Evolutionary conservation across 1,140 invertebrate species (phyloP).

Genomic region (Micrasema minimum): DNA sequence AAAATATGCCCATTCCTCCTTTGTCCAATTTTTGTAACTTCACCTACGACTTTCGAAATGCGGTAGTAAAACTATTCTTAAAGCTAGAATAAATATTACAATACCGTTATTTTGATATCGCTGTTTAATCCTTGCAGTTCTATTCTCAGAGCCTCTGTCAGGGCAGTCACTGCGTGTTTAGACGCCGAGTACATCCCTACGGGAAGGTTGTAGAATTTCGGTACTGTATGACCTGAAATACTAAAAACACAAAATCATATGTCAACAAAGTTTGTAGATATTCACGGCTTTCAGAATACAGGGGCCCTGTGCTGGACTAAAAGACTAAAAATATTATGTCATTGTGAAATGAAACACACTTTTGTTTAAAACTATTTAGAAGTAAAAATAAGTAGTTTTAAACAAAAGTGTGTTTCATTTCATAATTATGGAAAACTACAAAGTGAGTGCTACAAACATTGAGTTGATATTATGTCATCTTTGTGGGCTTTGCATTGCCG

Average conservation of each 20-base stretch:
- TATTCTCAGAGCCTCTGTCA: constrained; percentile 69
- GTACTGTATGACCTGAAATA: constrained; percentile 56
- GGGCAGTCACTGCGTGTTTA: constrained; percentile 70
- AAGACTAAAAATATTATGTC: not conserved
- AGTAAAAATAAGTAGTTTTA: not conserved
- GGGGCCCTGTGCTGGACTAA: not conserved
- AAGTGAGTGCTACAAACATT: no score
- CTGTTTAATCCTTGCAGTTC: constrained; percentile 64
- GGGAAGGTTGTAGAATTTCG: constrained; percentile 53
- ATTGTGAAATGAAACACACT: no score
- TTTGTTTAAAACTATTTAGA: not conserved
- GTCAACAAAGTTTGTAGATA: no score
- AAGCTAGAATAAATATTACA: not conserved
- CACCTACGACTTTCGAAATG: no score
- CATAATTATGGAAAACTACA: no score
- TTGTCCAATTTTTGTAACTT: no score
- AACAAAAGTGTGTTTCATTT: no score
- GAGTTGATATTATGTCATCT: no score
- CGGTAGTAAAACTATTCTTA: no score
- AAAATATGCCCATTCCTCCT: no score
- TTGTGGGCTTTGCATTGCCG: no score
- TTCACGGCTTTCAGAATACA: no score
- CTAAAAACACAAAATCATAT: not conserved
- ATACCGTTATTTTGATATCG: constrained; percentile 66
- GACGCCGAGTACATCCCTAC: constrained; percentile 70